Conservation (phyloP, 2,113 vertebrate species). For the Helogale parvula region DNA sequence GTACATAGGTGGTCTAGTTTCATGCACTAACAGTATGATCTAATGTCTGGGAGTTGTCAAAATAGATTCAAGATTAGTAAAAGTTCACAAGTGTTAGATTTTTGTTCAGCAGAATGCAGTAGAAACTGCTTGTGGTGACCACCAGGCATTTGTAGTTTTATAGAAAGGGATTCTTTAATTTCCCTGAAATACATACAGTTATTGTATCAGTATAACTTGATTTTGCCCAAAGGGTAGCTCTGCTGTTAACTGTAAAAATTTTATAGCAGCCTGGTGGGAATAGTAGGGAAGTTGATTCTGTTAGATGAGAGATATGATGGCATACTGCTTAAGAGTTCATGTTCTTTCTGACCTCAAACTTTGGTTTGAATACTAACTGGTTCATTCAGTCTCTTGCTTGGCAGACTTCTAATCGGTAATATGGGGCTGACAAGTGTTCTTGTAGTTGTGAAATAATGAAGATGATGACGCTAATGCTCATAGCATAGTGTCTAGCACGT, state of each 20-base stretch:
- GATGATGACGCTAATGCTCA: neutral
- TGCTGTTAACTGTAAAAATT: conserved; percentile 58
- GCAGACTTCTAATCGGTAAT: conserved; percentile 37
- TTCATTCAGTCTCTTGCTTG: conserved; percentile 1
- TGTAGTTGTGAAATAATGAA: neutral
- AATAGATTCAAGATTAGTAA: neutral
- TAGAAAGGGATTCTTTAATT: neutral
- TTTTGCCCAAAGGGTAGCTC: conserved; percentile 41
- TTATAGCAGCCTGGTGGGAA: conserved; percentile 2
- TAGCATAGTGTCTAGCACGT: neutral
- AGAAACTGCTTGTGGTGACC: neutral
- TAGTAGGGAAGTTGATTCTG: conserved; percentile 31
- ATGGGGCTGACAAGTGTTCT: neutral
- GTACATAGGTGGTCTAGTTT: neutral
- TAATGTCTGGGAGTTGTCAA: neutral
- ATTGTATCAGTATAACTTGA: neutral
- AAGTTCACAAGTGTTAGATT: neutral
- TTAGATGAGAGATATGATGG: neutral
- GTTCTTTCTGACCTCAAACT: conserved; percentile 28
- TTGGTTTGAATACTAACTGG: neutral
- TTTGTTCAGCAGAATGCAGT: neutral
- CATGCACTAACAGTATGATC: neutral
- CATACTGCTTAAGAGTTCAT: neutral
- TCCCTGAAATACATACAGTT: conserved; percentile 9
- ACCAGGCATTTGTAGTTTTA: neutral